A percentile compares a stretch with the other conserved stretches of the same genome.
Evolutionary conservation across 2,888 invertebrate species (phyloP).

Genomic region (Epirrhoe alternata): DNA sequence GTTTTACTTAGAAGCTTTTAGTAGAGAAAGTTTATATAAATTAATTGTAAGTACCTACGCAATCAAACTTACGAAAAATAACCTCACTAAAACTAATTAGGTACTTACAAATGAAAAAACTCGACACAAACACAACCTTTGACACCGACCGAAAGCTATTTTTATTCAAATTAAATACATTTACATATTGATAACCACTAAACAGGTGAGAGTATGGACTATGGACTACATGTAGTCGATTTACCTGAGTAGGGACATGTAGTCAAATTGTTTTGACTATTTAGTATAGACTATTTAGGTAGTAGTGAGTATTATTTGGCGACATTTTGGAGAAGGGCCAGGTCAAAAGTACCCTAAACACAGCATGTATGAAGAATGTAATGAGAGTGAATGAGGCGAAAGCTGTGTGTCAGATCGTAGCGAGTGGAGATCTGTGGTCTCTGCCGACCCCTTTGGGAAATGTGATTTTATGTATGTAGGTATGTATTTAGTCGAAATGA

Average conservation of each 20-base stretch:
- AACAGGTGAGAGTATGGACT: constrained; percentile 12
- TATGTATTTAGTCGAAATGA: no score
- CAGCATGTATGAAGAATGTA: no score
- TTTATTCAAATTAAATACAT: constrained; percentile 55
- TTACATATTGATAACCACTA: constrained; percentile 53
- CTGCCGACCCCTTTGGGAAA: no score
- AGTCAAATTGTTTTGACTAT: neutral
- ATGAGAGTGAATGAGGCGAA: no score
- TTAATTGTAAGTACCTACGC: neutral
- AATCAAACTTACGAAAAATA: constrained; percentile 12
- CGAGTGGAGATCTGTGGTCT: no score
- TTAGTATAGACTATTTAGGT: no score
- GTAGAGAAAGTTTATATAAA: neutral
- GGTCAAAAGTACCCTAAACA: no score
- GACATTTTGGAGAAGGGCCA: no score
- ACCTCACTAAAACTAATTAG: constrained; percentile 24
- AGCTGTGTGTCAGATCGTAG: no score
- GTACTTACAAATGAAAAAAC: constrained; percentile 25
- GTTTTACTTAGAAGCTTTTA: neutral
- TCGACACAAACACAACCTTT: constrained; percentile 45
- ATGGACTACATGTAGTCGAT: constrained; percentile 22
- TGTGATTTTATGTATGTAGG: no score
- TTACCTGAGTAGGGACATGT: neutral
- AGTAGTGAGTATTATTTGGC: no score
- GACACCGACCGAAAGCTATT: constrained; percentile 47